Conservation (phyloP, 2,797 vertebrate genomes). For the Antennarius maculatus region DNA sequence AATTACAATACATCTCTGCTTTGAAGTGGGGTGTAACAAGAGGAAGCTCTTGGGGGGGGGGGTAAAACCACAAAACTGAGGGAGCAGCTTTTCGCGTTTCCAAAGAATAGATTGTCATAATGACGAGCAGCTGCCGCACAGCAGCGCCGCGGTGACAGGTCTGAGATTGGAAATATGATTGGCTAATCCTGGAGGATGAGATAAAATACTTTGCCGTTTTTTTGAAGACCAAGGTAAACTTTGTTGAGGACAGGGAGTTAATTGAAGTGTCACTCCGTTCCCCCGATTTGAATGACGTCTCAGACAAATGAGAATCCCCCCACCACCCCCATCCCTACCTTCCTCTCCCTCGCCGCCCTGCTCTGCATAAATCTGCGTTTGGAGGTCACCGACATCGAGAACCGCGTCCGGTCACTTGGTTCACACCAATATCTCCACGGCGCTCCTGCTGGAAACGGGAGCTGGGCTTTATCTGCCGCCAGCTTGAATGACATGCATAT, state of each 20-base stretch:
- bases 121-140: slow-evolving; percentile 55
- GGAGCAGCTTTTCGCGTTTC: slow-evolving; percentile 38
- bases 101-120: slow-evolving; percentile 64
- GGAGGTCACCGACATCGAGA: slow-evolving; percentile 74
- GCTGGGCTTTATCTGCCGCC: slow-evolving; percentile 65
- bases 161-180: slow-evolving; percentile 79
- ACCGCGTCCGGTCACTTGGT: slow-evolving; percentile 69
- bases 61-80: slow-evolving; percentile 34
- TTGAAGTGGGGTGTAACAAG: no score
- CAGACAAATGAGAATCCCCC: slow-evolving; percentile 71
- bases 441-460: slow-evolving; percentile 54
- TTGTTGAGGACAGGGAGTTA: slow-evolving; percentile 75
- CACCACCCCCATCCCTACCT: neutral
- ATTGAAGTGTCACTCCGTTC: slow-evolving; percentile 80
- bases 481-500: slow-evolving; percentile 76
- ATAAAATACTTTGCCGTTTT: slow-evolving; percentile 58
- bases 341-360: slow-evolving; percentile 49
- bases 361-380: slow-evolving; percentile 75
- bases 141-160: slow-evolving; percentile 69
- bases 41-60: neutral
- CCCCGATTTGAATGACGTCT: slow-evolving; percentile 73
- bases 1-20: no score
- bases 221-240: slow-evolving; percentile 76
- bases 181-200: slow-evolving; percentile 76
- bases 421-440: slow-evolving; percentile 71